Percentiles rank a stretch among this genome's conserved stretches.
These are phyloP conservation scores for Drosophila anomelani DNA, from an alignment of 2,888 invertebrate species.

Conservation along the genomic window DNA sequence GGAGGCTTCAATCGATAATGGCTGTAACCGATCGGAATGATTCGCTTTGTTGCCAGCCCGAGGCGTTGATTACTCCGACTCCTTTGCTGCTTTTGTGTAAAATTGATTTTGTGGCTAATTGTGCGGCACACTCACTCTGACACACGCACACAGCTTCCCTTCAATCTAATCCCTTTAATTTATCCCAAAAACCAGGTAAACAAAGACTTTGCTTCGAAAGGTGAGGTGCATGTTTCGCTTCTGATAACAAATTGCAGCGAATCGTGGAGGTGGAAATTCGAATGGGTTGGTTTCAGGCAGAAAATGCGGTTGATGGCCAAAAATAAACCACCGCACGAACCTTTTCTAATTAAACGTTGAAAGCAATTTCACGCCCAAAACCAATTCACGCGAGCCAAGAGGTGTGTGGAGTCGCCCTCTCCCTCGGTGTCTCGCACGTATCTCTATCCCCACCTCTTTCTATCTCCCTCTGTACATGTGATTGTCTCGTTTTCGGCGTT, in stretches of 20 bases:
- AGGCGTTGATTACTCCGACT: slow-evolving; percentile 32
- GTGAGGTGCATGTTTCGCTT: slow-evolving; percentile 38
- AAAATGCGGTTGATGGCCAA: slow-evolving; percentile 34
- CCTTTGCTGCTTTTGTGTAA: slow-evolving; percentile 11
- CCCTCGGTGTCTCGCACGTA: not conserved
- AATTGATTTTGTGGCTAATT: slow-evolving; percentile 49
- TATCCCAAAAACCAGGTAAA: slow-evolving; percentile 20
- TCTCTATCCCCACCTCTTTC: not conserved
- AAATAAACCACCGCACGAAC: slow-evolving; percentile 47
- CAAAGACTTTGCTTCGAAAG: slow-evolving; percentile 22
- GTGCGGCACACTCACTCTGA: slow-evolving; percentile 18
- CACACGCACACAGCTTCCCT: not conserved
- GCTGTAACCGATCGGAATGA: slow-evolving; percentile 12
- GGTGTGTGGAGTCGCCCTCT: slow-evolving; percentile 1
- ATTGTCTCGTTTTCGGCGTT: slow-evolving; percentile 23
- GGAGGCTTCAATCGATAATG: slow-evolving; percentile 24
- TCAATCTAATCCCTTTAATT: slow-evolving; percentile 32
- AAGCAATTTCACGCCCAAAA: slow-evolving; percentile 49
- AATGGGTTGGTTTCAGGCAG: slow-evolving; percentile 19
- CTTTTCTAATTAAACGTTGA: slow-evolving; percentile 65
- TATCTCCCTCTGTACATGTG: not conserved
- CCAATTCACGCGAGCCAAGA: slow-evolving; percentile 29
- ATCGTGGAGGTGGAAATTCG: slow-evolving; percentile 16
- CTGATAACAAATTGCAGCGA: slow-evolving; percentile 47
- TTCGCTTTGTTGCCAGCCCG: slow-evolving; percentile 18